phyloP scores from a whole-genome alignment of 2,113 vertebrate species.

The Siniperca chuatsi region DNA sequence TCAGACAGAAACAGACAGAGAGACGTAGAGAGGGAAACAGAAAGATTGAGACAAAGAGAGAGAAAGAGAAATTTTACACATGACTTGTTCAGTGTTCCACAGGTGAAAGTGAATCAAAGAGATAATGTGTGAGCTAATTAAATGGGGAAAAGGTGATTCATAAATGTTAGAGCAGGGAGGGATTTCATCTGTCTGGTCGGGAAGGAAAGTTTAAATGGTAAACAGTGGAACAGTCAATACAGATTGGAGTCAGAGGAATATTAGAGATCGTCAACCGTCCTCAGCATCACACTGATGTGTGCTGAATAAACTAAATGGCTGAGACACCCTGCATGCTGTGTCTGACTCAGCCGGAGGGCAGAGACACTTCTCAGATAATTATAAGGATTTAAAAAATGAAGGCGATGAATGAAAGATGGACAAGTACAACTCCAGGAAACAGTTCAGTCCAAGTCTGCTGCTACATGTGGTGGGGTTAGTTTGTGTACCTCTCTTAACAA shows the following conservation, averaged over 20 bases:
- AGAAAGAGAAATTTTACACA: not conserved
- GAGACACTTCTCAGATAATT: constrained; percentile 46
- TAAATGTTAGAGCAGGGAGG: not conserved
- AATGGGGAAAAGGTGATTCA: not conserved
- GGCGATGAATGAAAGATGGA: constrained; percentile 41
- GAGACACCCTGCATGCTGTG: constrained; percentile 1
- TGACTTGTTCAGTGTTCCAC: not conserved
- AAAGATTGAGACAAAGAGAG: not conserved
- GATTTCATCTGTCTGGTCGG: not conserved
- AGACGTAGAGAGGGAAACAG: not conserved
- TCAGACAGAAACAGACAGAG: not conserved
- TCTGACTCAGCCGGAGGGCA: constrained; percentile 14
- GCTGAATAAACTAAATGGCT: constrained; percentile 32
- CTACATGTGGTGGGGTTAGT: not conserved
- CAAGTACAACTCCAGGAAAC: not conserved
- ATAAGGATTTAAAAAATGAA: constrained; percentile 29
- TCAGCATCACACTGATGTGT: not conserved
- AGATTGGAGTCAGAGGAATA: constrained; percentile 20
- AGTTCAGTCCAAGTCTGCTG: not conserved
- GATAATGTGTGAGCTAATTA: not conserved
- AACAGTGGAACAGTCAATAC: not conserved
- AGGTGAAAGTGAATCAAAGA: not conserved
- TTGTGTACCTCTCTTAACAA: not conserved
- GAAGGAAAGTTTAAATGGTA: not conserved
- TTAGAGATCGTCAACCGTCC: constrained; percentile 20